phyloP scores from a whole-genome alignment of 1,140 invertebrate genomes.

The Platorchestia sp. region DNA sequence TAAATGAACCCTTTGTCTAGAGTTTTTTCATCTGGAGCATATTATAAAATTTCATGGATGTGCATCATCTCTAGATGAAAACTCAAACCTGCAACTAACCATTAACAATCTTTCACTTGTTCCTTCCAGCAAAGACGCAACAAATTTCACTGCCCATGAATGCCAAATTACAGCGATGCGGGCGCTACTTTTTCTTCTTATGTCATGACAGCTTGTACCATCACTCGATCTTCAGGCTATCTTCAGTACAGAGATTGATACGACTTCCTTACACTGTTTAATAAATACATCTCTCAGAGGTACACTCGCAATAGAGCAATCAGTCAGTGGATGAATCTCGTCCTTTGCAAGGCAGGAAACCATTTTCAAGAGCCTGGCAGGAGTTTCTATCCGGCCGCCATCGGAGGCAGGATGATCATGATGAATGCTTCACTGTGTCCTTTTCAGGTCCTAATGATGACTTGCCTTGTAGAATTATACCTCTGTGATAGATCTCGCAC shows the following conservation, averaged over 20 bases:
- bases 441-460: constrained; percentile 50
- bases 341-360: constrained; percentile 15
- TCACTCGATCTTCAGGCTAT: constrained; percentile 3
- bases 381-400: constrained; percentile 47
- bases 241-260: constrained; percentile 45
- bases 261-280: constrained; percentile 47
- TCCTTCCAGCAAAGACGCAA: neutral
- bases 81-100: neutral
- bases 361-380: neutral
- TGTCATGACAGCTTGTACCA: constrained; percentile 4
- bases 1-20: neutral
- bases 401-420: constrained; percentile 37
- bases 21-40: neutral
- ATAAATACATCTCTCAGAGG: constrained; percentile 48
- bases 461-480: constrained; percentile 53
- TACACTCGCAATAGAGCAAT: constrained; percentile 44
- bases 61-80: neutral
- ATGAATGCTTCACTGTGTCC: constrained; percentile 51
- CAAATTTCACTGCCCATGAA: constrained; percentile 29
- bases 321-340: constrained; percentile 33
- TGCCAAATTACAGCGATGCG: constrained; percentile 1
- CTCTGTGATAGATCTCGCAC: constrained; percentile 47
- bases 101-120: neutral
- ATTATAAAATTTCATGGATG: neutral
- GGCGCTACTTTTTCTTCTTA: constrained; percentile 19